Evolutionary conservation across 2,113 vertebrate species (phyloP).

Genomic region (Grallaria varia): DNA sequence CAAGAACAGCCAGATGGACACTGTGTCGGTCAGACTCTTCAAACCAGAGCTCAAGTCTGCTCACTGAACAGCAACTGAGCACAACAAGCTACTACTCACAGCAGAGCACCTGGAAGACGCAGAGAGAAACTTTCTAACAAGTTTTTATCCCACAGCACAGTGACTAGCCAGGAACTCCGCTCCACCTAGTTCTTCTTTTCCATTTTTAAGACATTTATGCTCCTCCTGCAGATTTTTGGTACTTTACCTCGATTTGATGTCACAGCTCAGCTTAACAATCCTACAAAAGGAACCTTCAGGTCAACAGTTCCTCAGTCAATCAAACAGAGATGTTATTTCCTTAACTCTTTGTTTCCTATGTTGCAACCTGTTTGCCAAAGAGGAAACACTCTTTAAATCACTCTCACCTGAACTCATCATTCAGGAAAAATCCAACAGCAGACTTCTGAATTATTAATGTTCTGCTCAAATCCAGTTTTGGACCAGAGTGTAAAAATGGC

Average conservation of each 20-base stretch:
- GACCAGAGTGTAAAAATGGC: background rate
- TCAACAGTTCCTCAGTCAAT: background rate
- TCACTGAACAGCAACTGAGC: conserved; percentile 66
- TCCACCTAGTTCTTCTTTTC: background rate
- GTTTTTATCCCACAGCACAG: conserved; percentile 52
- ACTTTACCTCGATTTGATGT: conserved; percentile 26
- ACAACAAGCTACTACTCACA: conserved; percentile 50
- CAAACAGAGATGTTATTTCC: background rate
- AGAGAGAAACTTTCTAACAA: conserved; percentile 60
- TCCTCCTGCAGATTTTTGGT: background rate
- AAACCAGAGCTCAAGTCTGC: conserved; percentile 59
- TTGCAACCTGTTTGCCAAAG: background rate
- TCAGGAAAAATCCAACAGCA: background rate
- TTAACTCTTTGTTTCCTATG: background rate
- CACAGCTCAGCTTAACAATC: background rate
- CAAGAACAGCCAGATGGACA: background rate
- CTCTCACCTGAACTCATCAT: background rate
- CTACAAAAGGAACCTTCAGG: conserved; percentile 20
- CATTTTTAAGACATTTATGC: background rate
- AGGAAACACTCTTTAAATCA: background rate
- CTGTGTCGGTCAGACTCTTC: conserved; percentile 41
- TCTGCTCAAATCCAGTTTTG: background rate
- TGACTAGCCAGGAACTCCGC: background rate
- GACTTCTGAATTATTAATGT: background rate
- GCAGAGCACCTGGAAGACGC: background rate